These are phyloP conservation scores for Leptopilina drosophilae DNA, from an alignment of 2,888 invertebrate species.

Conservation along the genomic window DNA sequence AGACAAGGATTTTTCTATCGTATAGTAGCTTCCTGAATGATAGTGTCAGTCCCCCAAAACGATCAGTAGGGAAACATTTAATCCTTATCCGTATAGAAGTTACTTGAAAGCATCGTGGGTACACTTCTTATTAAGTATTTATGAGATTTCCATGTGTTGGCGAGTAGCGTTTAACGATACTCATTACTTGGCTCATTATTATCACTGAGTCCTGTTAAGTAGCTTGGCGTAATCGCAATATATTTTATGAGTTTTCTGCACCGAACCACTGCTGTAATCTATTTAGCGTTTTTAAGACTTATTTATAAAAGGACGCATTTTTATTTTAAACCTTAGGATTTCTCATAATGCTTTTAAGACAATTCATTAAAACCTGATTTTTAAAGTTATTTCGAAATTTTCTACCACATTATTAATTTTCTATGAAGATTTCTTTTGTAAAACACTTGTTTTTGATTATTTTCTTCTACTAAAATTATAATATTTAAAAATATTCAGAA, in stretches of 20 bases:
- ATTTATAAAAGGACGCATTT: not conserved
- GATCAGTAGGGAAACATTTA: not conserved
- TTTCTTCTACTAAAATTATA: too few relatives aligned
- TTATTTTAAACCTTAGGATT: not conserved
- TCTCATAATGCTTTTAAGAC: too few relatives aligned
- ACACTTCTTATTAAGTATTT: not conserved
- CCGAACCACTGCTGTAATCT: constrained; percentile 42
- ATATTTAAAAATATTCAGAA: too few relatives aligned
- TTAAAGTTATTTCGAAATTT: too few relatives aligned
- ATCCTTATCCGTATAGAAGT: not conserved
- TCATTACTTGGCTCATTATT: constrained; percentile 20
- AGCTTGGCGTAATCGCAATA: constrained; percentile 56
- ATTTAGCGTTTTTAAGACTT: not conserved
- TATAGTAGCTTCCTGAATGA: constrained; percentile 11
- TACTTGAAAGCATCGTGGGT: constrained; percentile 24
- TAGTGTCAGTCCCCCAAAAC: not conserved
- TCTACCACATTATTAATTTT: too few relatives aligned
- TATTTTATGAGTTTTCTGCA: constrained; percentile 56
- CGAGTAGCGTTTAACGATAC: constrained; percentile 10
- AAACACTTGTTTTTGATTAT: too few relatives aligned
- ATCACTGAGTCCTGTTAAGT: not conserved
- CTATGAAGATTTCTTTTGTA: too few relatives aligned
- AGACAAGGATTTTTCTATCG: not conserved
- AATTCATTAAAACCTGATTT: too few relatives aligned
- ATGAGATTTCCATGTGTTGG: constrained; percentile 22